A percentile compares a stretch with the other conserved stretches of the same genome.
phyloP scores from a whole-genome alignment of 2,888 invertebrate genomes.

The Meiosimyza platycephala region DNA sequence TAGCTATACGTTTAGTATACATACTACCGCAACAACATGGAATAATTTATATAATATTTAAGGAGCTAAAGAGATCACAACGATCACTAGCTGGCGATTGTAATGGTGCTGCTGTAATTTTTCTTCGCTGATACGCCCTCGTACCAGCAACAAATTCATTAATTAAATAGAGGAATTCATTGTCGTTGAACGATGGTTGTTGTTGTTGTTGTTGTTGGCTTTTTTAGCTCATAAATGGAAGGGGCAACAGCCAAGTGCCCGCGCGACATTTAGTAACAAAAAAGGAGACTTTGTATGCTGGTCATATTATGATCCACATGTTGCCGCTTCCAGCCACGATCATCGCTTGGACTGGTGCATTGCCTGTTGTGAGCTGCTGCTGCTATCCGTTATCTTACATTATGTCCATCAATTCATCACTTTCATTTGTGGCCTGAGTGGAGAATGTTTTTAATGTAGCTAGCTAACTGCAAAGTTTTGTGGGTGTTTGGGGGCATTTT shows the following conservation, averaged over 20 bases:
- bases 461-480: background rate
- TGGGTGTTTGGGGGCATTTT: slow-evolving; percentile 32
- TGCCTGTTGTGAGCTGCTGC: too few species aligned
- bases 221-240: background rate
- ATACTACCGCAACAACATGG: too few species aligned
- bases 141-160: slow-evolving; percentile 28
- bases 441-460: slow-evolving; percentile 29
- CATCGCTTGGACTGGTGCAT: too few species aligned
- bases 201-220: background rate
- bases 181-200: background rate
- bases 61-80: too few species aligned
- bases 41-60: too few species aligned
- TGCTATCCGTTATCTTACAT: slow-evolving; percentile 1
- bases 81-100: slow-evolving; percentile 3
- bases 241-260: background rate
- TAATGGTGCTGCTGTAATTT: background rate
- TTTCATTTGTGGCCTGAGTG: slow-evolving; percentile 35
- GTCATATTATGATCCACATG: too few species aligned
- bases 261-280: background rate
- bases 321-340: too few species aligned
- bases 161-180: slow-evolving; percentile 34
- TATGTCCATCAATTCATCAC: slow-evolving; percentile 41
- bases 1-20: too few species aligned
- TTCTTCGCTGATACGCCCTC: slow-evolving; percentile 35
- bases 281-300: background rate